Evolutionary conservation across 2,113 vertebrate genomes (phyloP).

Genomic region (Oncorhynchus mykiss): DNA sequence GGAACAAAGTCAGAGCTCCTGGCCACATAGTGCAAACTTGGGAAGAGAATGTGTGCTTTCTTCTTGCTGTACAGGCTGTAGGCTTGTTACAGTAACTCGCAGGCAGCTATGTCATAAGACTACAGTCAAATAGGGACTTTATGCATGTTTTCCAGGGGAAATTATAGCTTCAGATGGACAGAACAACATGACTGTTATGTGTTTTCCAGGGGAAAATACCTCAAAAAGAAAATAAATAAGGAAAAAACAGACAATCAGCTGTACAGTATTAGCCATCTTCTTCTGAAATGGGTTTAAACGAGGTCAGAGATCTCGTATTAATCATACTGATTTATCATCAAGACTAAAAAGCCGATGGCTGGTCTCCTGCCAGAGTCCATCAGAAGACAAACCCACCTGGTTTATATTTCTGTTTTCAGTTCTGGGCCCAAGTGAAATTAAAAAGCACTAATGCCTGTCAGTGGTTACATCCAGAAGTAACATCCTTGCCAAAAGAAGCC

Average conservation of each 20-base stretch:
- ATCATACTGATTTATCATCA: conserved; percentile 36
- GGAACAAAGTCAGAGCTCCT: neutral
- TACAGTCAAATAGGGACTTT: neutral
- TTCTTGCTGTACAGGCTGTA: neutral
- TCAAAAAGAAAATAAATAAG: conserved; percentile 14
- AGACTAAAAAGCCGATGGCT: conserved; percentile 23
- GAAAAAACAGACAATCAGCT: conserved; percentile 30
- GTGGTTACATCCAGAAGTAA: neutral
- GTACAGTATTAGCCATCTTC: conserved; percentile 21
- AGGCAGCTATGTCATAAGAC: neutral
- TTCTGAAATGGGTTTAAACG: neutral
- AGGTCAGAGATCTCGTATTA: conserved; percentile 29
- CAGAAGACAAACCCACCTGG: conserved; percentile 2
- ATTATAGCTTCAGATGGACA: neutral
- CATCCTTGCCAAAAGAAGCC: neutral
- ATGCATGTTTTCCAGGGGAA: neutral
- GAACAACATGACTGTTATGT: neutral
- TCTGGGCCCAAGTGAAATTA: conserved; percentile 28
- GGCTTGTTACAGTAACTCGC: neutral
- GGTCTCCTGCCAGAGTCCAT: conserved; percentile 17
- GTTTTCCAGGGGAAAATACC: conserved; percentile 23
- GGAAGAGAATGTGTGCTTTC: conserved; percentile 18
- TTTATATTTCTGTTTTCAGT: conserved; percentile 6
- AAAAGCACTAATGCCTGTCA: neutral
- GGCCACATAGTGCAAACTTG: neutral